A percentile compares a stretch with the other conserved stretches of the same genome.
Evolutionary conservation across 2,113 vertebrate genomes (phyloP).

Genomic region (Heterotilapia buettikoferi): DNA sequence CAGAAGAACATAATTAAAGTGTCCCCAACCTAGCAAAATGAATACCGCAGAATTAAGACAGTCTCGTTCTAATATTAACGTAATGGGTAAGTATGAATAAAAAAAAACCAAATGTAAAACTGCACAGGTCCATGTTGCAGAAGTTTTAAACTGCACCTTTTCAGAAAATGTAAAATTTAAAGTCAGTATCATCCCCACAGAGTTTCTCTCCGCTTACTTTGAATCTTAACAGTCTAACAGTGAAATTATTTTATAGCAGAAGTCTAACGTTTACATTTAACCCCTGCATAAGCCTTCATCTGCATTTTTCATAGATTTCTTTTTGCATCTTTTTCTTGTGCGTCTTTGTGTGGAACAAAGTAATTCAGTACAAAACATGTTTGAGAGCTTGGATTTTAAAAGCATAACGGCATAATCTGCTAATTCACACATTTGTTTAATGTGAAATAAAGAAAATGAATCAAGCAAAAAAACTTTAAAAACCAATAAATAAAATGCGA

Average conservation of each 20-base stretch:
- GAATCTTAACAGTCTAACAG: not conserved
- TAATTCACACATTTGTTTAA: not conserved
- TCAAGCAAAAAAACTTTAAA: not conserved
- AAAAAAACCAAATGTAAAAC: not conserved
- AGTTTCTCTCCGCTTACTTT: not conserved
- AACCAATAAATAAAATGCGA: not conserved
- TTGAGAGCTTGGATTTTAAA: not conserved
- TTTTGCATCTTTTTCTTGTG: not conserved
- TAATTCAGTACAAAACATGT: not conserved
- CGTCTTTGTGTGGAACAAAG: not conserved
- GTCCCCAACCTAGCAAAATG: not conserved
- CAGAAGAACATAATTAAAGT: not conserved
- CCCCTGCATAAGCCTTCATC: not conserved
- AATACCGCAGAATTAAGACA: not conserved
- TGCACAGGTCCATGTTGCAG: not conserved
- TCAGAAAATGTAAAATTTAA: not conserved
- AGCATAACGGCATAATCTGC: rapidly evolving
- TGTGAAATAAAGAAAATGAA: not conserved
- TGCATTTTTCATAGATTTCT: not conserved
- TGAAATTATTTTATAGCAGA: not conserved
- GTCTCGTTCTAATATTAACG: rapidly evolving
- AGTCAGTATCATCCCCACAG: not conserved
- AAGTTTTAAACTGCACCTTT: not conserved
- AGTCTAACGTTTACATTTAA: not conserved
- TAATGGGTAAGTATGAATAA: not conserved